These are phyloP conservation scores for Drosophila seguyi DNA, from an alignment of 1,140 invertebrate genomes.

Conservation along the genomic window DNA sequence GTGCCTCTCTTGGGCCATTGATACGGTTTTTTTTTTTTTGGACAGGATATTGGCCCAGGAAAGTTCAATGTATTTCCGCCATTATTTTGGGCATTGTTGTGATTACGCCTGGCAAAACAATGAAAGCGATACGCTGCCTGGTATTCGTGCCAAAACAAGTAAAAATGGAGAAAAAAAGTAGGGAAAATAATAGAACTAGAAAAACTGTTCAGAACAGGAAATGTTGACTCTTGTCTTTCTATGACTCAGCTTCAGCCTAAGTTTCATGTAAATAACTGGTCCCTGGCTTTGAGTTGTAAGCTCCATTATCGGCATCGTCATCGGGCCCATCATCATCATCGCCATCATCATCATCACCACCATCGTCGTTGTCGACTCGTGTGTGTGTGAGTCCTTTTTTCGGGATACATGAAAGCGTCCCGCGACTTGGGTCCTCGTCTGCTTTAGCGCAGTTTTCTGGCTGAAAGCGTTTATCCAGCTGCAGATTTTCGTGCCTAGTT, in stretches of 20 bases:
- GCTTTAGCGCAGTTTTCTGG: slow-evolving; percentile 58
- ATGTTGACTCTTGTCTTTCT: slow-evolving; percentile 36
- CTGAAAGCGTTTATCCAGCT: slow-evolving; percentile 63
- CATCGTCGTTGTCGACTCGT: slow-evolving; percentile 9
- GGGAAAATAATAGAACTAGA: slow-evolving; percentile 28
- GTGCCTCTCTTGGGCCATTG: slow-evolving; percentile 7
- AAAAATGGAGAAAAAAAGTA: slow-evolving; percentile 9
- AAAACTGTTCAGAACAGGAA: slow-evolving; percentile 36
- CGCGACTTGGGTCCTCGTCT: slow-evolving; percentile 22
- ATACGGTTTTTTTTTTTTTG: slow-evolving; percentile 9
- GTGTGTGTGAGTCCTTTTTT: slow-evolving; percentile 31
- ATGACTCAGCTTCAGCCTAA: slow-evolving; percentile 10
- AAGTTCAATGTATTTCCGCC: slow-evolving; percentile 40
- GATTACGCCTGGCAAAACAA: slow-evolving; percentile 47
- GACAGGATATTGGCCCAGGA: slow-evolving; percentile 44
- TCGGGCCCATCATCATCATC: slow-evolving; percentile 29
- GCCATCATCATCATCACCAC: slow-evolving; percentile 4
- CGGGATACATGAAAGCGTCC: slow-evolving; percentile 21
- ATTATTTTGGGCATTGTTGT: slow-evolving; percentile 43
- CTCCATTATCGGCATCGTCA: slow-evolving; percentile 33
- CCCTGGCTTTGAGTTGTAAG: slow-evolving; percentile 45
- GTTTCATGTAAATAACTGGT: slow-evolving; percentile 56
- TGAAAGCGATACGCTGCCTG: slow-evolving; percentile 19
- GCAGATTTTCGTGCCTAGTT: slow-evolving; percentile 59
- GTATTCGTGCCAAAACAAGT: slow-evolving; percentile 17